These are phyloP conservation scores for Luffia ferchaultella DNA, from an alignment of 2,888 invertebrate genomes.

Conservation along the genomic window DNA sequence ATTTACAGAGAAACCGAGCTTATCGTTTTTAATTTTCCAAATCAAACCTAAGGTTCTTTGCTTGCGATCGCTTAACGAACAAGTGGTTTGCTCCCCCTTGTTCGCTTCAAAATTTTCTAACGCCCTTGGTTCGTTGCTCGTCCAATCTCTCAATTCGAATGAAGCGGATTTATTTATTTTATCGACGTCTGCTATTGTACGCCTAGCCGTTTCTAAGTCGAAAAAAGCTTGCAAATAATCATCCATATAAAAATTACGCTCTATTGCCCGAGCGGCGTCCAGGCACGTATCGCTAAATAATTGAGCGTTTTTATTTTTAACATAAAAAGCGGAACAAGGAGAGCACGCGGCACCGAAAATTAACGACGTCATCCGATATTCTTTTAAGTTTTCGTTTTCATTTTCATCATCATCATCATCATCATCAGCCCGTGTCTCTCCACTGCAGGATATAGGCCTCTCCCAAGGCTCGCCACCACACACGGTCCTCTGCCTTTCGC, in stretches of 20 bases:
- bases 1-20: not conserved
- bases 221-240: constrained; percentile 19
- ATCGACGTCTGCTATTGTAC: constrained; percentile 4
- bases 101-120: not conserved
- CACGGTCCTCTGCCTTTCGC: too few species aligned
- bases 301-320: constrained; percentile 22
- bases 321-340: constrained; percentile 19
- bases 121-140: constrained; percentile 1
- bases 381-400: not conserved
- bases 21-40: not conserved
- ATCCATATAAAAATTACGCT: constrained; percentile 13
- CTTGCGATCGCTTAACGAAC: constrained; percentile 9
- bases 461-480: too few species aligned
- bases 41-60: not conserved
- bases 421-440: too few species aligned
- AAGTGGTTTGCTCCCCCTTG: not conserved
- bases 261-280: constrained; percentile 12
- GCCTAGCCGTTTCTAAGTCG: constrained; percentile 12
- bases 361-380: constrained; percentile 19
- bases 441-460: too few species aligned
- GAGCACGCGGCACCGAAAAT: constrained; percentile 19
- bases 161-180: constrained; percentile 5
- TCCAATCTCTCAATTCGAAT: constrained; percentile 8
- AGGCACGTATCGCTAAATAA: constrained; percentile 6
- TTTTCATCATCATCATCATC: too few species aligned